Base-by-base conservation (phyloP, 2,888 invertebrate genomes). In the Epirrhoe alternata region DNA sequence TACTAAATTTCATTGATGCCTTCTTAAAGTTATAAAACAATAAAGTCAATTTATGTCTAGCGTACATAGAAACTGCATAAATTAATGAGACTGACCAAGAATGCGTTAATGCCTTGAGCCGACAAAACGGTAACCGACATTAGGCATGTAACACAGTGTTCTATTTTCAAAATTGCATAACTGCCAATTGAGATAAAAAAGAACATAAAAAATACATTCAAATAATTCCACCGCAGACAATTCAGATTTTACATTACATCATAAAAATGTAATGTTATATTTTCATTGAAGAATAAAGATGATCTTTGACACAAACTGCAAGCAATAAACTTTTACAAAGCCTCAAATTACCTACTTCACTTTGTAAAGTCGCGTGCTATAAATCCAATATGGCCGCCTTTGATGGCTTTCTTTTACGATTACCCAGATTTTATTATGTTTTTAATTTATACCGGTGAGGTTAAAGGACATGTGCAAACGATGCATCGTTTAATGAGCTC, bases 321-420 rank as follows among this genome's bases (percentile, higher is more conserved):
- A 35, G 54, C 16, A 59, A 14, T 50, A 38, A 50, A 38, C 10
- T 24, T 59, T 57, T 57, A 45, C 57, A 59, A 38, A 51, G 38
- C 50, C n/a, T 51, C 50, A 58, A 58, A 51, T 51, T 24, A 51
- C n/a, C n/a, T n/a, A n/a, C 49, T 38, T 59, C 35, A 57, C 31
- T 50, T 59, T n/a, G 75, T 79, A 78, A 77, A 80, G 79, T 67
- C 79, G 78, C 75, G 24, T 68, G 75, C 81, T 78, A 81, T 88
- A 89, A 90, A 87, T 71, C 38, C 80, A 80, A 84, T 82, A 85
- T 85, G 83, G 82, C 80, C 73, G 78, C 69, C 66, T 78, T 87
- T 88, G 87, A 89, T 86, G 87, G 82, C 86, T 86, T 86, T 87
- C 82, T 86, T 88, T 89, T 86, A 88, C 85, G 87, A 87, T 84